These are phyloP conservation scores for Trachelus tabidus DNA, from an alignment of 2,888 invertebrate species.

Conservation along the genomic window DNA sequence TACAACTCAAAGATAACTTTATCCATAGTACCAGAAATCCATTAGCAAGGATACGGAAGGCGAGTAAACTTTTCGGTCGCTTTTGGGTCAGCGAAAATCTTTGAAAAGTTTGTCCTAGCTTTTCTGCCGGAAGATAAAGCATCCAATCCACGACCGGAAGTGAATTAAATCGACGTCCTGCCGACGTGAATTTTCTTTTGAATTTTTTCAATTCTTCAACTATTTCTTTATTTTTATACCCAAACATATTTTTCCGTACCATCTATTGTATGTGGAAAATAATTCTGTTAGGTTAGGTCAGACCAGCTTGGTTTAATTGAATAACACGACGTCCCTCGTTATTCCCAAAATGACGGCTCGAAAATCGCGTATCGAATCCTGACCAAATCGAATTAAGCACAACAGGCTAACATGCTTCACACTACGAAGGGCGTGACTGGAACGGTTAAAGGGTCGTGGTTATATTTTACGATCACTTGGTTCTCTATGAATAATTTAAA, in stretches of 20 bases:
- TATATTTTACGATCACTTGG: slow-evolving; percentile 51
- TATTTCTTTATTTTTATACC: not conserved
- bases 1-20: not conserved
- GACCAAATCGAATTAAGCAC: slow-evolving; percentile 27
- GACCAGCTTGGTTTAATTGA: not conserved
- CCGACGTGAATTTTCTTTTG: slow-evolving; percentile 13
- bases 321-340: not conserved
- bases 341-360: slow-evolving; percentile 26
- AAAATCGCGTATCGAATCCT: slow-evolving; percentile 31
- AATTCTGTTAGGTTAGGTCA: not conserved
- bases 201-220: slow-evolving; percentile 21
- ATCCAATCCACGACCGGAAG: slow-evolving; percentile 8
- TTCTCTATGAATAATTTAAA: slow-evolving; percentile 56
- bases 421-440: not conserved
- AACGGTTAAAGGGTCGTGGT: slow-evolving; percentile 16
- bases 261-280: not conserved
- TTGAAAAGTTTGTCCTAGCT: not conserved
- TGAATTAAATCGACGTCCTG: slow-evolving; percentile 33
- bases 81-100: slow-evolving; percentile 36
- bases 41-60: not conserved
- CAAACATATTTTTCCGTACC: not conserved
- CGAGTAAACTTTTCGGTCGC: not conserved
- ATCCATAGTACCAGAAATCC: not conserved
- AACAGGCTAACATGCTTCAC: not conserved
- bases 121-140: not conserved